Conservation (phyloP, 2,113 vertebrate species). For the Rhombomys opimus region DNA sequence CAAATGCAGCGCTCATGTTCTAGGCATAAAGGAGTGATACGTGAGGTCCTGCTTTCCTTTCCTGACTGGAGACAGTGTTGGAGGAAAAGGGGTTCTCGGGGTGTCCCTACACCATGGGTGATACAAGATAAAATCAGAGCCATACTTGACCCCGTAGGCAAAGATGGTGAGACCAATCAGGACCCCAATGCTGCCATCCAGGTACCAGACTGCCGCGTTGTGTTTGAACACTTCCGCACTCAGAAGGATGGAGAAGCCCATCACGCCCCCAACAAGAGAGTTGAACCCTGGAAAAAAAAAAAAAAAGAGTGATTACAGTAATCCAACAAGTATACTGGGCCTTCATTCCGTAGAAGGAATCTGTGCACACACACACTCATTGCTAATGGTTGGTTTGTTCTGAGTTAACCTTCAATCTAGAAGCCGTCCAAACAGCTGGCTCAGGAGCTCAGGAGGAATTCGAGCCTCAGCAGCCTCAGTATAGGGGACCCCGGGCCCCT, state of each 20-base stretch:
- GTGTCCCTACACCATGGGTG: no score
- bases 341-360: background rate
- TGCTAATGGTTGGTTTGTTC: background rate
- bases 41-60: background rate
- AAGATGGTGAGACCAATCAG: constrained; percentile 97
- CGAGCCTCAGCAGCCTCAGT: no score
- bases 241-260: constrained; percentile 98
- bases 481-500: no score
- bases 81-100: background rate
- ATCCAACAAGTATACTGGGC: background rate
- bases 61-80: background rate
- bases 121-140: constrained; percentile 18
- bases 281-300: constrained; percentile 91
- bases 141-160: constrained; percentile 97
- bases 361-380: background rate
- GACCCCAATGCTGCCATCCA: constrained; percentile 96
- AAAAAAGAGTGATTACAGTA: constrained; percentile 18
- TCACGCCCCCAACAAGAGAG: constrained; percentile 95
- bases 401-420: background rate
- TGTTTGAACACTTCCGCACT: constrained; percentile 97
- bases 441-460: background rate
- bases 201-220: constrained; percentile 93
- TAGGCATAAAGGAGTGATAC: accelerated
- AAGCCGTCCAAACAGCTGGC: background rate
- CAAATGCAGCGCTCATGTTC: background rate